Percentiles rank a stretch among this genome's conserved stretches.
Conservation (phyloP, 2,888 invertebrate genomes). For the Coelinius sp. region DNA sequence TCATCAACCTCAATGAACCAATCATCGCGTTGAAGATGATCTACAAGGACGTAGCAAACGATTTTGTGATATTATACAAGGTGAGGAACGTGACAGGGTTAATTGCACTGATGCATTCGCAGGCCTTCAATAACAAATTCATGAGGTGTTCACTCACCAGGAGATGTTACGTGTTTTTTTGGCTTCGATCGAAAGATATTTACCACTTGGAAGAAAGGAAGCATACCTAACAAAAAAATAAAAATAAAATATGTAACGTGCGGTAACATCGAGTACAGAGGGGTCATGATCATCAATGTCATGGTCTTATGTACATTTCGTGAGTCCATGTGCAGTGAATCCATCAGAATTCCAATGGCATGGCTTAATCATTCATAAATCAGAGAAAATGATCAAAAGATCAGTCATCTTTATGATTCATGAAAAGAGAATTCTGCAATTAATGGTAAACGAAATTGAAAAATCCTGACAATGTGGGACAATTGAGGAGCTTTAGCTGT, state of each 20-base stretch:
- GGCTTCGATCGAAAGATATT: neutral
- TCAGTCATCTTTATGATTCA: too few relatives aligned
- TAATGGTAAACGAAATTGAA: neutral
- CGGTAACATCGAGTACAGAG: neutral
- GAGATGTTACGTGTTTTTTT: neutral
- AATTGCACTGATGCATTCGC: neutral
- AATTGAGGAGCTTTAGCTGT: neutral
- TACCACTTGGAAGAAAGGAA: neutral
- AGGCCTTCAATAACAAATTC: slow-evolving; percentile 1
- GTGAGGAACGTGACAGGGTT: neutral
- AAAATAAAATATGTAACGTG: neutral
- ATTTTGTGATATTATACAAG: neutral
- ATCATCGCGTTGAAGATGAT: too few relatives aligned
- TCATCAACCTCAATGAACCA: neutral
- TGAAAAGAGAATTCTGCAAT: too few relatives aligned
- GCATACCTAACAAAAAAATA: neutral
- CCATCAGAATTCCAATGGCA: neutral
- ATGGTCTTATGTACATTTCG: neutral
- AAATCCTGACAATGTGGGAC: neutral
- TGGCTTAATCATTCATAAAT: neutral
- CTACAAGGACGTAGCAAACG: neutral
- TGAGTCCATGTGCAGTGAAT: neutral
- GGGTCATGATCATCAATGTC: slow-evolving; percentile 13
- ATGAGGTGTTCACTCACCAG: neutral
- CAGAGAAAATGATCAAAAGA: neutral